phyloP scores from a whole-genome alignment of 2,888 invertebrate species.

The Pediacus dermestoides region DNA sequence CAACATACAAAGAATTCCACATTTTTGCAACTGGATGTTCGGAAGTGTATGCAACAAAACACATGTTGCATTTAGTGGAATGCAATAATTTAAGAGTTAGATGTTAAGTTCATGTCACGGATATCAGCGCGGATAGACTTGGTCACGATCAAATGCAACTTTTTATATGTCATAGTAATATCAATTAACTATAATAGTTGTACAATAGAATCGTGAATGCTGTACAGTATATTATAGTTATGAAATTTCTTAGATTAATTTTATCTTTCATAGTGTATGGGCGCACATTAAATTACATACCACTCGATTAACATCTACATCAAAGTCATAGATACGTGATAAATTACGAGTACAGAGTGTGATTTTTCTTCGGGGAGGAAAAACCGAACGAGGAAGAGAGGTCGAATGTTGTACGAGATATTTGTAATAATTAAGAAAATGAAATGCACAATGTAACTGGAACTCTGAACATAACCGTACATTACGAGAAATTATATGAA shows the following conservation, averaged over 20 bases:
- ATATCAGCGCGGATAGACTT: slow-evolving; percentile 1
- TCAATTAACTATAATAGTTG: slow-evolving; percentile 25
- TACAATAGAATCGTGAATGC: slow-evolving; percentile 28
- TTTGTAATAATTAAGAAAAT: too few relatives aligned
- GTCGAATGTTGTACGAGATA: too few relatives aligned
- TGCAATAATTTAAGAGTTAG: slow-evolving; percentile 1
- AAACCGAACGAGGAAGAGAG: too few relatives aligned
- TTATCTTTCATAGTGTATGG: too few relatives aligned
- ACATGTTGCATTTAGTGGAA: background rate
- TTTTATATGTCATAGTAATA: slow-evolving; percentile 18
- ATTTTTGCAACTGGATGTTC: background rate
- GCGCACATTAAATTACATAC: too few relatives aligned
- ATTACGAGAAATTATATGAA: too few relatives aligned
- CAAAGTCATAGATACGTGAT: too few relatives aligned
- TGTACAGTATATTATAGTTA: slow-evolving; percentile 22
- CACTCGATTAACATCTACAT: slow-evolving; percentile 2
- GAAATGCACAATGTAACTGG: too few relatives aligned
- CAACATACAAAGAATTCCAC: background rate
- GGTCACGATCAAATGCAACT: slow-evolving; percentile 2
- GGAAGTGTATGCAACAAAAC: background rate
- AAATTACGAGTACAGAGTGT: too few relatives aligned
- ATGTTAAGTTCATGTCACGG: slow-evolving; percentile 1
- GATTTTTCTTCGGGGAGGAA: too few relatives aligned
- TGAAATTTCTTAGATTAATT: slow-evolving; percentile 26
- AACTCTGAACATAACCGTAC: too few relatives aligned